A percentile compares a stretch with the other conserved stretches of the same genome.
These are phyloP conservation scores for Sinocyclocheilus anophthalmus DNA, from an alignment of 2,113 vertebrate genomes.

Conservation along the genomic window DNA sequence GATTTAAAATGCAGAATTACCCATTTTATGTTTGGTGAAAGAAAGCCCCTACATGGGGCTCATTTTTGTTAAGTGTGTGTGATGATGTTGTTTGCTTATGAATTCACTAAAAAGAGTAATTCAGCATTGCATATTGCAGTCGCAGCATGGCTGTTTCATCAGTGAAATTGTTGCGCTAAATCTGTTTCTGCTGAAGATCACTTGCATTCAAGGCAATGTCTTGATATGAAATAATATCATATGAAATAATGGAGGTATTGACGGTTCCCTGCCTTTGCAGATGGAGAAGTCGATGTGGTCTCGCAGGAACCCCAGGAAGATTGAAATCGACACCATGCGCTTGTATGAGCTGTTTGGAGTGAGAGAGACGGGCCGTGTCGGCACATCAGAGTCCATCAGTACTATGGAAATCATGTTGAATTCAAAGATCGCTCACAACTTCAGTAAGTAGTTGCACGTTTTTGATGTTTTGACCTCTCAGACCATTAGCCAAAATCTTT, in stretches of 20 bases:
- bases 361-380: conserved; percentile 56
- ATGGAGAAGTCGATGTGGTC: conserved; percentile 81
- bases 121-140: not conserved
- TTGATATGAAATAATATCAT: conserved; percentile 34
- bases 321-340: conserved; percentile 66
- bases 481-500: not conserved
- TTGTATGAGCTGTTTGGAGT: conserved; percentile 71
- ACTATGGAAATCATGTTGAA: conserved; percentile 76
- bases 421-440: conserved; percentile 74
- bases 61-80: conserved; percentile 8
- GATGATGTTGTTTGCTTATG: not conserved
- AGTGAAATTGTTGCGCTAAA: not conserved
- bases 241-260: conserved; percentile 36
- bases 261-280: conserved; percentile 67
- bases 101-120: not conserved
- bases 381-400: conserved; percentile 47
- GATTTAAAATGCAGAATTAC: not conserved
- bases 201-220: conserved; percentile 18
- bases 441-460: conserved; percentile 74
- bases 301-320: conserved; percentile 59
- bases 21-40: not conserved
- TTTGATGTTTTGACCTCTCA: not conserved
- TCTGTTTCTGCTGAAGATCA: conserved; percentile 18
- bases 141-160: not conserved
- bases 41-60: not conserved